phyloP scores from a whole-genome alignment of 2,797 vertebrate genomes.

The Labeo calbasu region DNA sequence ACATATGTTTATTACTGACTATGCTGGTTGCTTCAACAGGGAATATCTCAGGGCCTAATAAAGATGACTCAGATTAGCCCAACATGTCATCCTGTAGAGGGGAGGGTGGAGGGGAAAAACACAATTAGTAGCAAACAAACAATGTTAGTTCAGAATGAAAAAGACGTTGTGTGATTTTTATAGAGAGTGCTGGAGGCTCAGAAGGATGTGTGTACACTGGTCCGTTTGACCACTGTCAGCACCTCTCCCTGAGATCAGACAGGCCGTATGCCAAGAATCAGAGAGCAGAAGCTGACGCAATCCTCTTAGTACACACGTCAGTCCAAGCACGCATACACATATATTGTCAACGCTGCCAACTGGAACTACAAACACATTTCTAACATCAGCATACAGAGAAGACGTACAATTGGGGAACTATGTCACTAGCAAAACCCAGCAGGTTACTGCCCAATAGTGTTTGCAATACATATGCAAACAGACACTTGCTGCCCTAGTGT shows the following conservation, averaged over 20 bases:
- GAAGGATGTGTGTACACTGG: conserved; percentile 37
- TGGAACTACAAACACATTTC: conserved; percentile 18
- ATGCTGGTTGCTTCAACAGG: conserved; percentile 11
- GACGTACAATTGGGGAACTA: neutral
- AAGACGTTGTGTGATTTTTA: neutral
- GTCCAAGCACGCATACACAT: conserved; percentile 32
- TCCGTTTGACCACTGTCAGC: conserved; percentile 71
- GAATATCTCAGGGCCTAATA: conserved; percentile 26
- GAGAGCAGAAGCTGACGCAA: conserved; percentile 4
- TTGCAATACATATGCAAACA: neutral
- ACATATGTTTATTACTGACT: neutral
- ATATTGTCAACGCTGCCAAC: conserved; percentile 29
- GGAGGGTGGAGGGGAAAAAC: neutral
- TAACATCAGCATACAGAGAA: conserved; percentile 1
- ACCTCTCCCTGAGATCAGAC: conserved; percentile 68
- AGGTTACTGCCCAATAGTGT: neutral
- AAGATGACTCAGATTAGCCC: conserved; percentile 29
- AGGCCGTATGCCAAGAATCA: conserved; percentile 5
- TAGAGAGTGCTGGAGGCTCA: conserved; percentile 1
- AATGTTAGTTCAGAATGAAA: neutral
- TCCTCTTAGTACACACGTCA: conserved; percentile 27
- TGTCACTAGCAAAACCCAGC: conserved; percentile 19
- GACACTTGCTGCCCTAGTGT: neutral
- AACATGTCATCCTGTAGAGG: conserved; percentile 7
- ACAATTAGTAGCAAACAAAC: conserved; percentile 23